Evolutionary conservation across 1,140 invertebrate species (phyloP).

Genomic region (Micrasema longulum): DNA sequence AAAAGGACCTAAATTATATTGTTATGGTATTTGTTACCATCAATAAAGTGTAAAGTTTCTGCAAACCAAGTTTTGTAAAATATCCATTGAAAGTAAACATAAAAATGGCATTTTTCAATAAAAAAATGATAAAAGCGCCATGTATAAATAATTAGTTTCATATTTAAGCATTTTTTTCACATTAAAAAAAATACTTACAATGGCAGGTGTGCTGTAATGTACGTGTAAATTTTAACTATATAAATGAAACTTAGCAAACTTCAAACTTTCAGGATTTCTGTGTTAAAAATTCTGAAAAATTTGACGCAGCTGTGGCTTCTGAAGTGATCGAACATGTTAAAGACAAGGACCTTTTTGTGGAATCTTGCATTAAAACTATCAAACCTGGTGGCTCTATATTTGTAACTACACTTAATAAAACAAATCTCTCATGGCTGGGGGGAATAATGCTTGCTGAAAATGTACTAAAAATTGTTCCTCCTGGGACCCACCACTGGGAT

Average conservation of each 20-base stretch:
- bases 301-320: conserved; percentile 81
- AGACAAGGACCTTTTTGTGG: conserved; percentile 75
- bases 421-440: conserved; percentile 71
- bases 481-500: conserved; percentile 83
- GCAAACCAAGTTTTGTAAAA: too few species aligned
- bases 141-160: too few species aligned
- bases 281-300: conserved; percentile 59
- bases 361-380: conserved; percentile 70
- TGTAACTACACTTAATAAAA: conserved; percentile 84
- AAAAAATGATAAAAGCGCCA: too few species aligned
- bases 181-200: too few species aligned
- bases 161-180: too few species aligned
- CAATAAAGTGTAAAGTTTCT: too few species aligned
- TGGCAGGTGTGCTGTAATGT: too few species aligned
- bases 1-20: too few species aligned
- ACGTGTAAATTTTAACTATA: conserved; percentile 1
- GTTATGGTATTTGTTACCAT: too few species aligned
- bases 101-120: too few species aligned
- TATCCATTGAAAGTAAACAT: too few species aligned
- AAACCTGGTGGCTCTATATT: conserved; percentile 83
- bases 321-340: conserved; percentile 87
- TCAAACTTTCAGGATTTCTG: conserved; percentile 62
- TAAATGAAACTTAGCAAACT: too few species aligned
- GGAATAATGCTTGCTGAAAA: conserved; percentile 77
- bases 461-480: conserved; percentile 72